Evolutionary conservation across 1,140 invertebrate genomes (phyloP).

Genomic region (Scaptomyza pallida): DNA sequence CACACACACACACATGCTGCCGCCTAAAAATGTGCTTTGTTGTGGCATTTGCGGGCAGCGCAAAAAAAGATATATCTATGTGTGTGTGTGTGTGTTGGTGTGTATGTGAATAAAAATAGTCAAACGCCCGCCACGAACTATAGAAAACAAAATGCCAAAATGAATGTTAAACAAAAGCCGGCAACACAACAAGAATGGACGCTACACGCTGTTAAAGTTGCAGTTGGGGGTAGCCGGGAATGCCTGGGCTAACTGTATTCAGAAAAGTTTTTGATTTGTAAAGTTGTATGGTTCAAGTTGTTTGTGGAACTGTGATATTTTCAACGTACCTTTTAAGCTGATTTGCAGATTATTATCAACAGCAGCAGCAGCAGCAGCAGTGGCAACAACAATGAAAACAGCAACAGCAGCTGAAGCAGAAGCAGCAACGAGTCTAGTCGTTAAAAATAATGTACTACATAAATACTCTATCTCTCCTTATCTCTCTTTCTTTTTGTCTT

Average conservation of each 20-base stretch:
- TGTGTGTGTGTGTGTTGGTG: not conserved
- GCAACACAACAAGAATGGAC: conserved; percentile 26
- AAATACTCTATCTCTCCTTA: conserved; percentile 23
- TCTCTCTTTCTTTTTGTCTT: not conserved
- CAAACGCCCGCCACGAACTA: conserved; percentile 39
- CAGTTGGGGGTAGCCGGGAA: not conserved
- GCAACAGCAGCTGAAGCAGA: conserved; percentile 16
- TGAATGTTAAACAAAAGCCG: conserved; percentile 43
- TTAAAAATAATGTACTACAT: conserved; percentile 28
- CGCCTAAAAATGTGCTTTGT: conserved; percentile 62
- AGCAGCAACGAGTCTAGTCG: conserved; percentile 20
- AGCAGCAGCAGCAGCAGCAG: conserved; percentile 17
- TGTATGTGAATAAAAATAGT: conserved; percentile 33
- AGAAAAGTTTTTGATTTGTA: conserved; percentile 66
- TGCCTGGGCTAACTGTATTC: not conserved
- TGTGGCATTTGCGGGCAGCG: conserved; percentile 69
- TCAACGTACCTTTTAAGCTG: conserved; percentile 59
- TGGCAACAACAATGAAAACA: not conserved
- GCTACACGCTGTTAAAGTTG: not conserved
- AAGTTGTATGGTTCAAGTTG: conserved; percentile 50
- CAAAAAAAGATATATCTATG: conserved; percentile 28
- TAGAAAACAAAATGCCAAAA: conserved; percentile 46
- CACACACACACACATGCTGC: conserved; percentile 24
- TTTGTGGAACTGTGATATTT: conserved; percentile 48
- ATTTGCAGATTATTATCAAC: conserved; percentile 69